These are phyloP conservation scores for Sebastolobus altivelis DNA, from an alignment of 2,797 vertebrate species.

Conservation along the genomic window DNA sequence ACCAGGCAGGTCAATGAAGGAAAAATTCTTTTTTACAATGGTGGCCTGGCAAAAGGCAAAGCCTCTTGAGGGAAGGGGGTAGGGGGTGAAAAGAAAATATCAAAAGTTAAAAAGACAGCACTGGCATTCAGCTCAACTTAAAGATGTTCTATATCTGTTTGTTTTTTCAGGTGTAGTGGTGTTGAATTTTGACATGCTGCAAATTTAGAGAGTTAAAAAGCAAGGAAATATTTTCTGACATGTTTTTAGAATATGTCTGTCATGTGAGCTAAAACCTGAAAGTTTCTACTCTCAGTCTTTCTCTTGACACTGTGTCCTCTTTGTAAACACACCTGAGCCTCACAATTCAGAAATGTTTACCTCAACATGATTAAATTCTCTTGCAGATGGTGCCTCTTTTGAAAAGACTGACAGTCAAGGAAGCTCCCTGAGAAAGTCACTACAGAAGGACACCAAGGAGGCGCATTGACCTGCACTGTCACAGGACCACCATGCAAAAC, in stretches of 20 bases:
- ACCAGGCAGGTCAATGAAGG: too few species aligned
- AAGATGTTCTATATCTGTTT: not conserved
- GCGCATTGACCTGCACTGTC: constrained; percentile 6
- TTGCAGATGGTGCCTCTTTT: constrained; percentile 56
- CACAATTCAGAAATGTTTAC: not conserved
- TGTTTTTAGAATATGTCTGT: not conserved
- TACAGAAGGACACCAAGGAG: constrained; percentile 8
- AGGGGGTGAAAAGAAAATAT: too few species aligned
- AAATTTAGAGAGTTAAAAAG: not conserved
- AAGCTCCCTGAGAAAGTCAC: constrained; percentile 16
- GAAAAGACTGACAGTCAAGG: constrained; percentile 6
- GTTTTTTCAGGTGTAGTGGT: not conserved
- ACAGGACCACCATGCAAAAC: not conserved
- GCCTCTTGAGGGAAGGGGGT: too few species aligned
- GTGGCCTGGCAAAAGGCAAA: too few species aligned
- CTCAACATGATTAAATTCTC: constrained; percentile 7
- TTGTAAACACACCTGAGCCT: not conserved
- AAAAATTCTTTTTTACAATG: too few species aligned
- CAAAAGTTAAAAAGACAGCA: too few species aligned
- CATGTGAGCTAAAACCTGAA: constrained; percentile 3
- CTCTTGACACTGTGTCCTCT: not conserved
- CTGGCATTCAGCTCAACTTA: not conserved
- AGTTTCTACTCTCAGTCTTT: not conserved
- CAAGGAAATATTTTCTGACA: not conserved
- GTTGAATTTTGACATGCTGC: not conserved